Evolutionary conservation across 2,888 invertebrate genomes (phyloP), one percentile per base, ranked within the genome.

Genomic region (Busseola fusca): DNA sequence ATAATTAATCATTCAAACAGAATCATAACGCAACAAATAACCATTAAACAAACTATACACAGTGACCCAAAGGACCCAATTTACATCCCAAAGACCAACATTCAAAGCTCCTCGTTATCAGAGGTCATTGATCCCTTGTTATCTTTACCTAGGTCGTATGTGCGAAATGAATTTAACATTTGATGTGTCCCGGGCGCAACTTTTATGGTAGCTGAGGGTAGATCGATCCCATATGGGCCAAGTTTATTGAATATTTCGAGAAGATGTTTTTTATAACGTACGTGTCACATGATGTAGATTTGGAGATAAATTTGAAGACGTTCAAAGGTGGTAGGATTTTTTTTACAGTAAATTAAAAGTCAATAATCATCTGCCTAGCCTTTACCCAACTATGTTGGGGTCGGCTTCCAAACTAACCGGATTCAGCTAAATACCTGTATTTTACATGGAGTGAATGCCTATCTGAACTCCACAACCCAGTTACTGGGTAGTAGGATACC

Each of bases 111-210:
- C 82, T 84, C 72, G 84, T 82, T 80, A 83, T 68, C 69, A 37
- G 58, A 71, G 75, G 73, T 66, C 82, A 70, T 68, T 62, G 69
- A 68, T 63, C 54, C 68, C 83, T 84, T 77, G 84, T 84, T 84
- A 83, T 83, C 79, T 63, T 50, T 56, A 70, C 66, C 69, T 68
- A 72, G 66, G 45, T 60, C 48, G 37, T 69, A 68, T 71, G 70
- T 78, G 76, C 58, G 70, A 79, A 83, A 85, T 85, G 82, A 83
- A 85, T 84, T 83, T 77, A 82, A 80, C 81, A 85, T 84, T 84
- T 78, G 64, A 84, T 82, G 79, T 65, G 59, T 50, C 73, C 69
- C 69, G 34, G 60, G 75, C 66, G 74, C 34, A 54, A 12, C 57
- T 72, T 82, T 83, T 82, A 83, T 72, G 56, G 66, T 25, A 45